Conservation (phyloP, 2,797 vertebrate genomes). For the Enteromius viviparus region DNA sequence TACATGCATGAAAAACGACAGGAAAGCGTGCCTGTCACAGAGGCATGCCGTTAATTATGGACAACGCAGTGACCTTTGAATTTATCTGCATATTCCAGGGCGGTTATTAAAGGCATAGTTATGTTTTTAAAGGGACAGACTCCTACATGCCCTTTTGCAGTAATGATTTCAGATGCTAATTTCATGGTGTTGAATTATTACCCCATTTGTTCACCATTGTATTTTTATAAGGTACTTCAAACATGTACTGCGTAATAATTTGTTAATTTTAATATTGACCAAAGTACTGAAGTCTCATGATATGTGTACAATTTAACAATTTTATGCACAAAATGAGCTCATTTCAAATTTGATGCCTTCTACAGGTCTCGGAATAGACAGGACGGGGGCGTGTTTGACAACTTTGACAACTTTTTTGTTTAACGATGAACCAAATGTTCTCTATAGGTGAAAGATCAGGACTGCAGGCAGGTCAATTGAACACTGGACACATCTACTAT, state of each 20-base stretch:
- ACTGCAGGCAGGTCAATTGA: too few relatives aligned
- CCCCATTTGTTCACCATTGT: background rate
- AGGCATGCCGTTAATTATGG: slow-evolving; percentile 29
- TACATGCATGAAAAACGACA: slow-evolving; percentile 43
- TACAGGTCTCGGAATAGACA: too few relatives aligned
- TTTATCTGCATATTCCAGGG: slow-evolving; percentile 14
- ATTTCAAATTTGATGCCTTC: too few relatives aligned
- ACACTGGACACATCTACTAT: too few relatives aligned
- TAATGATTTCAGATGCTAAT: background rate
- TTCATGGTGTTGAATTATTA: background rate
- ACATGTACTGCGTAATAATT: background rate
- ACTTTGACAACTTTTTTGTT: too few relatives aligned
- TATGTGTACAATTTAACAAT: too few relatives aligned
- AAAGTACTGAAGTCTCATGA: background rate
- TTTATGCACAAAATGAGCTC: too few relatives aligned
- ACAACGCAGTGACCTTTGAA: slow-evolving; percentile 34
- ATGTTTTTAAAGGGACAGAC: slow-evolving; percentile 2
- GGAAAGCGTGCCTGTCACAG: slow-evolving; percentile 20
- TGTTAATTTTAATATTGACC: background rate
- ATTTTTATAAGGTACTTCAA: background rate
- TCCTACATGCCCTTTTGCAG: background rate
- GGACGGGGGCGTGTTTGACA: too few relatives aligned
- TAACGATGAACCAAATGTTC: too few relatives aligned
- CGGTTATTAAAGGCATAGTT: background rate
- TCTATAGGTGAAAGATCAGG: too few relatives aligned